Evolutionary conservation across 2,888 invertebrate species (phyloP), one percentile per base, ranked within the genome.

Genomic region (Seladonia tumulorum): DNA sequence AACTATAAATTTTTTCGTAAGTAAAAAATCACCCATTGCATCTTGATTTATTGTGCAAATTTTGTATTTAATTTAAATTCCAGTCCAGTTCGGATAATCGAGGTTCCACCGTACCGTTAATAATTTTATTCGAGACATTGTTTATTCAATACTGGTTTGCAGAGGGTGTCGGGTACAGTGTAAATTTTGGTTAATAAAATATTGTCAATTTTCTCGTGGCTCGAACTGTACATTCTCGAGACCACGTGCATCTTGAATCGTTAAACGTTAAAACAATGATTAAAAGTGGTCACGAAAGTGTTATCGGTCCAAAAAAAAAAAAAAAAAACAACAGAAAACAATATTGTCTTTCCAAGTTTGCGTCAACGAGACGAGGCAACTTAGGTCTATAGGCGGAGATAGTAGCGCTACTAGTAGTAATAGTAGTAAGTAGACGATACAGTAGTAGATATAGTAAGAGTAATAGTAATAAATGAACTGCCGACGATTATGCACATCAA

Each of bases 381-480:
- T 73, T 83, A 81, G 68, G 49, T 82, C 79, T 82, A 80, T 14
- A 77, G 80, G 77, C 74, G 66, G 70, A 73, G 53, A 66, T 82
- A 82, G 79, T 77, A 85, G 80, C 83, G 76, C 78, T 87, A 87
- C 39, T 81, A 81, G 74, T 84, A 86, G 76, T 87, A 88, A 79
- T 89, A 86, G 79, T 88, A 81, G 68, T 76, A 83, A 76, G 81
- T 79, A 87, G 79, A 81, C 71, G 76, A 79, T 80, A 88, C 74
- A 88, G 85, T 85, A 81, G 81, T 85, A 90, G 86, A 87, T 90
- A 85, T 82, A 89, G 86, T 90, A 83, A 82, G 79, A 90, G 86
- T 89, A 85, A 82, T 84, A 87, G 84, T 81, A 10, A 82, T 79
- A 57, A 84, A 79, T 82, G 80, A 39, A 42, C 68, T 5, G 68